Percentiles rank a stretch among this genome's conserved stretches.
These are phyloP conservation scores for Iguana delicatissima DNA, from an alignment of 2,797 vertebrate genomes.

Conservation along the genomic window DNA sequence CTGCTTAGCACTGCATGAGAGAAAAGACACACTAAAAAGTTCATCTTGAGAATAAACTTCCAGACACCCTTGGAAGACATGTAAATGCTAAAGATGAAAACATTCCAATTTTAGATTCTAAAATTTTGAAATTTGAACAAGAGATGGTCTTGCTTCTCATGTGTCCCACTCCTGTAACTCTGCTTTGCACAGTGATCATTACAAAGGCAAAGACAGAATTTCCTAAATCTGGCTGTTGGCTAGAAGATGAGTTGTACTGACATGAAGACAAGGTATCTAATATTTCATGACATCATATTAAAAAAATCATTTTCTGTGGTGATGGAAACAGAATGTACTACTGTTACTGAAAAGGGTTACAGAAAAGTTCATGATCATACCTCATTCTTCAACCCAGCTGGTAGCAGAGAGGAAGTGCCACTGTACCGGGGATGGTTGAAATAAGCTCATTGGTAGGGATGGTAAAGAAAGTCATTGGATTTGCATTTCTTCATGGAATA, in stretches of 20 bases:
- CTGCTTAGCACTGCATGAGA: too few species aligned
- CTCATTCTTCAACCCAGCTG: too few species aligned
- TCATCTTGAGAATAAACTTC: not conserved
- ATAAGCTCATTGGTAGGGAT: too few species aligned
- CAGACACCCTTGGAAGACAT: not conserved
- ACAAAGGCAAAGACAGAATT: not conserved
- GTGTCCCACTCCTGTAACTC: not conserved
- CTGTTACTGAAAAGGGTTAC: too few species aligned
- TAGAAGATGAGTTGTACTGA: not conserved
- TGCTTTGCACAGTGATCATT: not conserved
- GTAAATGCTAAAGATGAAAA: not conserved
- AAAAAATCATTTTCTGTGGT: not conserved
- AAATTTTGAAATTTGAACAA: not conserved
- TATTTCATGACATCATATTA: not conserved
- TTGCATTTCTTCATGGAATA: too few species aligned
- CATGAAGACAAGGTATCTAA: not conserved
- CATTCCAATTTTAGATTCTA: not conserved
- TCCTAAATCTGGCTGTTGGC: not conserved
- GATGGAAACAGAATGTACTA: too few species aligned
- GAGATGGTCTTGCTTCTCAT: not conserved
- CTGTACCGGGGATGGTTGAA: too few species aligned
- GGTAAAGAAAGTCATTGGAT: too few species aligned
- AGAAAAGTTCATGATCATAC: not conserved
- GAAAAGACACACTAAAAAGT: not conserved
- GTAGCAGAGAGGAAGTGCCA: not conserved